Base-by-base conservation (phyloP, 2,113 vertebrate genomes). In the Alethe diademata region DNA sequence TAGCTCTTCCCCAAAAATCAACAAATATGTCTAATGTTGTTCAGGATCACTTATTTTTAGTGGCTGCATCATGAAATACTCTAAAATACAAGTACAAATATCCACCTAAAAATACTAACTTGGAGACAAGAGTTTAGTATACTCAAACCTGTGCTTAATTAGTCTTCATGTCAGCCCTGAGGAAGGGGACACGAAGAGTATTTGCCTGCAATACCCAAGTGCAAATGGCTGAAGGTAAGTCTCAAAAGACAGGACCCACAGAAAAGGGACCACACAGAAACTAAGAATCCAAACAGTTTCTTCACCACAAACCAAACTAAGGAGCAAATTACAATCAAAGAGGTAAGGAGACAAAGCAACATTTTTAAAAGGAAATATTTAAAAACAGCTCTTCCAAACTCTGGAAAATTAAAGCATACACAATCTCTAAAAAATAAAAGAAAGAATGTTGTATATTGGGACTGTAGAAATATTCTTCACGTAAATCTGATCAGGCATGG, bases 1-100 rank as follows among this genome's bases (percentile, higher is more conserved):
- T 86, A 88, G 82, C 79, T 94, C 40, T 96, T 90, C 72, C 75
- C 53, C 48, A 80, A 57, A 94, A 92, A 82, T 93, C 86, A 96
- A 96, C 96, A 97, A 92, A 94, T 96, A 95, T 88, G 92, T 96
- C 60, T 95, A 92, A 90, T 94, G 92, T 96, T 96, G 94, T 80
- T 91, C 64, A 48, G 84, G 86, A 95, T 92, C 94, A 94, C 51
- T 95, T 94, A 87, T 93, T 95, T 96, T 95, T 92, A 93, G 85
- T 74, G 82, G n/a, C 51, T 94, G 53, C 80, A 93, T 78, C 57
- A 85, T 33, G 8, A 57, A 74, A 89, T 60, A 48, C 31, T 95
- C 84, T 65, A 56, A 94, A 91, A 95, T 47, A 62, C 50, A 91
- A 90, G 78, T 16, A 88, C 60, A 91, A 86, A 71, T 56, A 76